A percentile compares a stretch with the other conserved stretches of the same genome.
phyloP scores from a whole-genome alignment of 2,888 invertebrate species.

The Drosophila colorata region DNA sequence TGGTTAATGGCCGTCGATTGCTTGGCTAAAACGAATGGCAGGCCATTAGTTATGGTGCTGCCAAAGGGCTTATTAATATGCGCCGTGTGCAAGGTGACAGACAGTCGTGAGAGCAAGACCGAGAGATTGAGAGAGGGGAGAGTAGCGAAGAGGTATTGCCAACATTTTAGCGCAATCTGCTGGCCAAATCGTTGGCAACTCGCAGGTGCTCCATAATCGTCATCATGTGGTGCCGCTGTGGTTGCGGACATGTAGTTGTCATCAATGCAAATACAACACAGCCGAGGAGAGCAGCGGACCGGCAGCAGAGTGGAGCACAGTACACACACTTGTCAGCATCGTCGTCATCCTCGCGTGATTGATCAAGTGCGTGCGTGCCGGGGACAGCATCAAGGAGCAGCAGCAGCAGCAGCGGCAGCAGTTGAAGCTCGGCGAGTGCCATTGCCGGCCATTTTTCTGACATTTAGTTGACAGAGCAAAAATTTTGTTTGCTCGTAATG shows the following conservation, averaged over 20 bases:
- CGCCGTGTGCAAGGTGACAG: slow-evolving; percentile 61
- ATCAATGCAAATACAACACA: slow-evolving; percentile 75
- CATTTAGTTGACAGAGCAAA: slow-evolving; percentile 79
- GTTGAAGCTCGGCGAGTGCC: slow-evolving; percentile 39
- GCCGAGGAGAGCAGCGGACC: neutral
- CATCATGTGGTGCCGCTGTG: slow-evolving; percentile 42
- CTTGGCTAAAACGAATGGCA: slow-evolving; percentile 64
- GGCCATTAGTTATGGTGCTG: slow-evolving; percentile 72
- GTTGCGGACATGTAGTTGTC: slow-evolving; percentile 74
- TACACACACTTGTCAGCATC: slow-evolving; percentile 62
- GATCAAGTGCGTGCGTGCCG: slow-evolving; percentile 77
- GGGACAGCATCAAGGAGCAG: slow-evolving; percentile 63
- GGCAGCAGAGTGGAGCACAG: neutral
- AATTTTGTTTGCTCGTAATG: slow-evolving; percentile 76
- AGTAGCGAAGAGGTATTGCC: slow-evolving; percentile 24
- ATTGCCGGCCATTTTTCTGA: slow-evolving; percentile 74
- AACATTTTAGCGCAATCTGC: slow-evolving; percentile 57
- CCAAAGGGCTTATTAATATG: slow-evolving; percentile 76
- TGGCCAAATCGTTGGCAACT: slow-evolving; percentile 42
- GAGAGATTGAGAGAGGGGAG: neutral
- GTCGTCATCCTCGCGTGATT: slow-evolving; percentile 70
- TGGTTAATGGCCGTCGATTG: slow-evolving; percentile 74
- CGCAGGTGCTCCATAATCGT: slow-evolving; percentile 76
- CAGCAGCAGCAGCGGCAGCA: slow-evolving; percentile 15
- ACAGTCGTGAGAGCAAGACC: slow-evolving; percentile 12